Evolutionary conservation across 2,888 invertebrate species (phyloP).

Genomic region (Eristalis pertinax): DNA sequence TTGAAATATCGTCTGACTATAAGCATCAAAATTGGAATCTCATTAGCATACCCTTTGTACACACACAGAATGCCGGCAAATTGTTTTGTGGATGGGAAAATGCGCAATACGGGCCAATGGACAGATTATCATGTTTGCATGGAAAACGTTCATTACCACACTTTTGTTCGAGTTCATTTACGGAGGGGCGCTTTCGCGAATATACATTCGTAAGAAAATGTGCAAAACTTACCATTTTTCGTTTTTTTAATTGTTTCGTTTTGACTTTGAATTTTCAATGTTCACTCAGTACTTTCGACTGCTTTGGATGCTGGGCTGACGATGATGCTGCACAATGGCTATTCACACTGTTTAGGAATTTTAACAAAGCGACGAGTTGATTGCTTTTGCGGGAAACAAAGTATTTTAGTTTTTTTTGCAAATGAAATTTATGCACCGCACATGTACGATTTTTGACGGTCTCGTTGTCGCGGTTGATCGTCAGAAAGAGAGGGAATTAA

Average conservation of each 20-base stretch:
- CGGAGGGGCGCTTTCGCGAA: background rate
- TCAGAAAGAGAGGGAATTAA: conserved; percentile 56
- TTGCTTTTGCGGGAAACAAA: conserved; percentile 45
- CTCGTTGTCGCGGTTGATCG: conserved; percentile 64
- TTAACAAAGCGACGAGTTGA: background rate
- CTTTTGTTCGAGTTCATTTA: background rate
- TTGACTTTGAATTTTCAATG: conserved; percentile 19
- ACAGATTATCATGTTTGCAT: background rate
- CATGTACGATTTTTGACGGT: conserved; percentile 66
- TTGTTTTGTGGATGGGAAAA: background rate
- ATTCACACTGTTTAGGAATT: conserved; percentile 27
- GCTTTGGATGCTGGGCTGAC: background rate
- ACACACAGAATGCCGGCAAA: conserved; percentile 1
- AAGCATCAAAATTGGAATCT: conserved; percentile 13
- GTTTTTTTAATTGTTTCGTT: conserved; percentile 43
- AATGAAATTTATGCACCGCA: conserved; percentile 68
- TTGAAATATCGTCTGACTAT: conserved; percentile 76
- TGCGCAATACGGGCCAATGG: background rate
- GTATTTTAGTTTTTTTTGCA: conserved; percentile 34
- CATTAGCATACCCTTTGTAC: background rate
- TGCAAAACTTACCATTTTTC: conserved; percentile 66
- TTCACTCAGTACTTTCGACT: background rate
- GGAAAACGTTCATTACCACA: background rate
- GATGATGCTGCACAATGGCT: background rate
- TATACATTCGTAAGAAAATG: background rate